These are phyloP conservation scores for Acrocephalus scirpaceus DNA, from an alignment of 2,797 vertebrate species.

Conservation along the genomic window DNA sequence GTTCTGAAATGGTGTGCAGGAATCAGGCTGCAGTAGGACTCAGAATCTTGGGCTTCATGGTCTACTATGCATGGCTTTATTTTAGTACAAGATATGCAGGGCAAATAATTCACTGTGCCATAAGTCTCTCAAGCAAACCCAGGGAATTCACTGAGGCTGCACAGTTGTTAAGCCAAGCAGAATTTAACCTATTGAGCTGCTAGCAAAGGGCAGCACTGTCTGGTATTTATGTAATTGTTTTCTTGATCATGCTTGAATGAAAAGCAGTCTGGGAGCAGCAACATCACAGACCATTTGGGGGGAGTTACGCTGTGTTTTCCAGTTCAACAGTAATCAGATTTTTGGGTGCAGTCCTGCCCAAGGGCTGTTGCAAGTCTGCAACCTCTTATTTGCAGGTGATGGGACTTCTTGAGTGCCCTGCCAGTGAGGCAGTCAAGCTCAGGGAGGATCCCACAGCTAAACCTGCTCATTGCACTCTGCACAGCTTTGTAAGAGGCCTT, in stretches of 20 bases:
- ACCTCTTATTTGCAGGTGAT: not conserved
- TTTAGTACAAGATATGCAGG: not conserved
- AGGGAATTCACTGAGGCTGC: not conserved
- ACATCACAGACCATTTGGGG: not conserved
- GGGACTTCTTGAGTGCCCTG: not conserved
- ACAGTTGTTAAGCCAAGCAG: slow-evolving; percentile 29
- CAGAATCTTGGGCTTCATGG: not conserved
- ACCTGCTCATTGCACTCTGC: not conserved
- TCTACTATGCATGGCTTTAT: not conserved
- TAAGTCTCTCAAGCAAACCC: not conserved
- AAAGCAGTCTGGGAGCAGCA: not conserved
- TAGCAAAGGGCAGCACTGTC: slow-evolving; percentile 9
- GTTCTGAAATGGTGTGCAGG: not conserved
- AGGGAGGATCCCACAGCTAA: not conserved
- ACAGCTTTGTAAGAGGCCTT: not conserved
- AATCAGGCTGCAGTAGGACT: not conserved
- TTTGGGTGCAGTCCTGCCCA: not conserved
- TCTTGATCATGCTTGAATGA: not conserved
- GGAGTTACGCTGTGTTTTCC: not conserved
- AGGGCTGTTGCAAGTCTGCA: not conserved
- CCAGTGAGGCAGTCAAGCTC: not conserved
- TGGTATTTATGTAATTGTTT: slow-evolving; percentile 42
- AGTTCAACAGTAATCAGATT: not conserved
- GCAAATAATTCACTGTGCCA: not conserved
- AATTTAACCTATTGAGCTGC: not conserved